phyloP scores from a whole-genome alignment of 2,888 invertebrate species.

The Sesia apiformis region DNA sequence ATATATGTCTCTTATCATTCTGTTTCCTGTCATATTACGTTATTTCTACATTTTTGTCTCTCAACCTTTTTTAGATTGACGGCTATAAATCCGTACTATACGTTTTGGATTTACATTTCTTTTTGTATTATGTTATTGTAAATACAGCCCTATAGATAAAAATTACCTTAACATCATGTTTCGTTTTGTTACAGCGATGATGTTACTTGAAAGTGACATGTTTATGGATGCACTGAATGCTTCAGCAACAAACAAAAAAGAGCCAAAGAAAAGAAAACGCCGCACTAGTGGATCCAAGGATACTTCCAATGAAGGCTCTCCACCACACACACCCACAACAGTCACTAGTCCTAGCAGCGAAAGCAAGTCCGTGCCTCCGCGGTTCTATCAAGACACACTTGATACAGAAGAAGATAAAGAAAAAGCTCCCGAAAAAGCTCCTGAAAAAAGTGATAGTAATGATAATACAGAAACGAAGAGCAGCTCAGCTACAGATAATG shows the following conservation, averaged over 20 bases:
- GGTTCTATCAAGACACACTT: slow-evolving; percentile 94
- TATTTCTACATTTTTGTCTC: too few species aligned
- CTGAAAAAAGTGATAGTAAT: slow-evolving; percentile 19
- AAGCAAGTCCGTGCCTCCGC: slow-evolving; percentile 75
- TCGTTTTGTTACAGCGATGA: slow-evolving; percentile 76
- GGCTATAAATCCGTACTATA: slow-evolving; percentile 8
- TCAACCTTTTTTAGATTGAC: neutral
- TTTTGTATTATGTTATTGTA: neutral
- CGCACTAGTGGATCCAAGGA: slow-evolving; percentile 82
- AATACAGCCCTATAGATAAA: neutral
- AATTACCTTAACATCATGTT: slow-evolving; percentile 1
- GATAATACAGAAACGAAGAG: slow-evolving; percentile 20
- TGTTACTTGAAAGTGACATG: slow-evolving; percentile 91
- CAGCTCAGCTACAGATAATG: slow-evolving; percentile 29
- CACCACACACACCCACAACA: slow-evolving; percentile 71
- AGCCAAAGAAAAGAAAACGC: slow-evolving; percentile 86
- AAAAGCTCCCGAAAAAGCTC: slow-evolving; percentile 35
- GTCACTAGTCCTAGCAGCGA: slow-evolving; percentile 57
- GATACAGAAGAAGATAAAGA: slow-evolving; percentile 79
- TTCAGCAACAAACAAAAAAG: slow-evolving; percentile 83
- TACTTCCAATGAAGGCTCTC: slow-evolving; percentile 60
- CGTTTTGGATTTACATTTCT: slow-evolving; percentile 13
- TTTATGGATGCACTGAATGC: slow-evolving; percentile 94
- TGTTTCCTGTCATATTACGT: too few species aligned
- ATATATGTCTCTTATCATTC: too few species aligned